Percentiles rank a stretch among this genome's conserved stretches.
Evolutionary conservation across 2,888 invertebrate genomes (phyloP).

Genomic region (Electrophaes corylata): DNA sequence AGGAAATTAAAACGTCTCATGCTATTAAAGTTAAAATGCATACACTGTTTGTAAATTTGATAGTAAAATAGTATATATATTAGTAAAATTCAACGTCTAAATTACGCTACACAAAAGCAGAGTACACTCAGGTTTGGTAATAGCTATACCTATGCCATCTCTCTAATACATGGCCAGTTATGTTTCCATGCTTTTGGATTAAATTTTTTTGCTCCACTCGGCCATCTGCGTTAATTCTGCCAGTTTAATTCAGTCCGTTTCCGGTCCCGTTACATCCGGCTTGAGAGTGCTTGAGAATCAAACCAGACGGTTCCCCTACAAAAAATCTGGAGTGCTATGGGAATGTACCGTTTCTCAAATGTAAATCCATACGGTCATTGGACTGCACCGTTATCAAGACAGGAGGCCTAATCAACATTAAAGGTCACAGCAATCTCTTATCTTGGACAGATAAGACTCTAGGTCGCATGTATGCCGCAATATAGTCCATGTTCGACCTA

Average conservation of each 20-base stretch:
- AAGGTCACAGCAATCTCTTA: constrained; percentile 79
- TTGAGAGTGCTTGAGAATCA: constrained; percentile 68
- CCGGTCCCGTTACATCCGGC: constrained; percentile 79
- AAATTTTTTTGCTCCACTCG: constrained; percentile 52
- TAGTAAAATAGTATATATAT: no score
- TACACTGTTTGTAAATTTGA: no score
- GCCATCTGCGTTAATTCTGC: constrained; percentile 67
- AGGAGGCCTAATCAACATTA: constrained; percentile 73
- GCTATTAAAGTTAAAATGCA: no score
- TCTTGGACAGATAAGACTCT: constrained; percentile 70
- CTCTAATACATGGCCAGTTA: constrained; percentile 36
- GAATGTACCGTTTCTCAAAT: constrained; percentile 46
- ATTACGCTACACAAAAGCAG: constrained; percentile 14
- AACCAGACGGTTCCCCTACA: constrained; percentile 53
- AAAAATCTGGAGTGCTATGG: constrained; percentile 52
- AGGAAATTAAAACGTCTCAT: not conserved
- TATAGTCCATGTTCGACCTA: constrained; percentile 45
- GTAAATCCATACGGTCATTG: constrained; percentile 74
- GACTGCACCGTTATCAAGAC: constrained; percentile 69
- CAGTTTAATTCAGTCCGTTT: constrained; percentile 66
- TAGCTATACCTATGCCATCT: constrained; percentile 54
- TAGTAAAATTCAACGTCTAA: not conserved
- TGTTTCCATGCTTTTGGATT: constrained; percentile 48
- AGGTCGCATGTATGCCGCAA: constrained; percentile 75
- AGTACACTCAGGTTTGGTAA: constrained; percentile 29